Evolutionary conservation across 2,888 invertebrate genomes (phyloP), one percentile per base, ranked within the genome.

Genomic region (Nephrocerus scutellatus): DNA sequence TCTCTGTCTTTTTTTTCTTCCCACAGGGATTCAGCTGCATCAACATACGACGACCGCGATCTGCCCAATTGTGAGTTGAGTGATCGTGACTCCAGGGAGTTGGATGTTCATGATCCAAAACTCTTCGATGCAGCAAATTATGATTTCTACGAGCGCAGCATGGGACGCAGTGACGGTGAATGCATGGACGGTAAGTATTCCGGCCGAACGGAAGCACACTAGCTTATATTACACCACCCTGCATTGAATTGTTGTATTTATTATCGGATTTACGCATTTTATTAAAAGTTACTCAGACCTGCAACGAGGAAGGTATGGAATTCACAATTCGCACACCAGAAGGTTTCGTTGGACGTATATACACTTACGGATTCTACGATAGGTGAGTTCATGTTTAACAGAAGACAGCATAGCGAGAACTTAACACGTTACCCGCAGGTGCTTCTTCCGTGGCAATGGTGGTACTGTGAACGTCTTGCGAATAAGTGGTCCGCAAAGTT

Each of bases 221-320:
- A n/a, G n/a, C n/a, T n/a, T 22, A 8, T 22, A 22, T 22, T 22
- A 8, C 8, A 22, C 8, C 22, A 22, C 10, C 10, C 10, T 13
- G 16, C 14, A 24, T 24, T 26, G 6, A n/a, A n/a, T 12, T n/a
- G n/a, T 6, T 26, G 6, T n/a, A 14, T 8, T 26, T 14, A 26
- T 14, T 8, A n/a, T n/a, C n/a, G 14, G 10, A 9, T 12, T 13
- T 19, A n/a, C 23, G 34, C 32, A 30, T 43, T 38, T 43, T 35
- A 8, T 32, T 53, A 39, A 56, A 30, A 90, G 90, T 91, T 36
- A 84, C 84, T 35, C 90, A 91, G 76, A 82, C 86, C 2, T 91
- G 91, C 66, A 89, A 85, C 56, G 89, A 90, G 70, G 90, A 91
- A 60, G 91, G 90, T 2, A 92, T 92, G 90, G 90, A 90, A 62